A percentile compares a stretch with the other conserved stretches of the same genome.
These are phyloP conservation scores for Mesorhabditis belari DNA, from an alignment of 2,888 invertebrate species.

Conservation along the genomic window DNA sequence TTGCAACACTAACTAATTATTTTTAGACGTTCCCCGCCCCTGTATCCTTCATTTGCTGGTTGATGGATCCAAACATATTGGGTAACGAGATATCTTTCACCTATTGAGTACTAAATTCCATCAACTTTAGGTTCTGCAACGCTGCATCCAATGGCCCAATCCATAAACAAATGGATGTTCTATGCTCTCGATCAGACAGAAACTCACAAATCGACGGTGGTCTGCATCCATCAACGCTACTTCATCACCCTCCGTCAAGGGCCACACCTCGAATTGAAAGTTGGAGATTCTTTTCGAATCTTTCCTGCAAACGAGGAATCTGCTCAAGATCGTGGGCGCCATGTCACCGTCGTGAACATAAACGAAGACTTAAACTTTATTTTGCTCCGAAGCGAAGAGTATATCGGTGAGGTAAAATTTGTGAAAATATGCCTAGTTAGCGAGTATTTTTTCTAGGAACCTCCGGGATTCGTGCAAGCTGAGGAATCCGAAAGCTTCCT, in stretches of 20 bases:
- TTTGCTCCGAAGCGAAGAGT: constrained; percentile 15
- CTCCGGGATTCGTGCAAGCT: constrained; percentile 10
- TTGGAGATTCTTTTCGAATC: constrained; percentile 4
- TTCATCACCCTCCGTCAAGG: constrained; percentile 6
- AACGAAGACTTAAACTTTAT: constrained; percentile 20
- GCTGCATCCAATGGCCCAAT: too few species aligned
- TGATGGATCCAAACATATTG: too few species aligned
- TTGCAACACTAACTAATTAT: too few species aligned
- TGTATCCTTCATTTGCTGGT: too few species aligned
- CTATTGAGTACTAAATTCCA: too few species aligned
- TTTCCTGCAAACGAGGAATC: constrained; percentile 12
- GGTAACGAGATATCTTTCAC: too few species aligned
- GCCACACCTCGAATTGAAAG: constrained; percentile 3
- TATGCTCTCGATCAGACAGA: constrained; percentile 3
- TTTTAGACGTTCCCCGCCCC: too few species aligned
- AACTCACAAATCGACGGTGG: constrained; percentile 2
- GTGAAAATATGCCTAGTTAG: background rate
- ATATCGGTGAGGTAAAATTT: constrained; percentile 18
- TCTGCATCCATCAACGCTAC: constrained; percentile 6
- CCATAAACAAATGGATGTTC: constrained; percentile 11
- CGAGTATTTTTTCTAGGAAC: constrained; percentile 16
- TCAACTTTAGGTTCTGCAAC: too few species aligned
- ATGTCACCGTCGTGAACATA: constrained; percentile 16
- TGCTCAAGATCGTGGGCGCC: constrained; percentile 8
- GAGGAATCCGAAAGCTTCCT: constrained; percentile 18